These are phyloP conservation scores for Nerophis lumbriciformis DNA, from an alignment of 2,113 vertebrate species.

Conservation along the genomic window DNA sequence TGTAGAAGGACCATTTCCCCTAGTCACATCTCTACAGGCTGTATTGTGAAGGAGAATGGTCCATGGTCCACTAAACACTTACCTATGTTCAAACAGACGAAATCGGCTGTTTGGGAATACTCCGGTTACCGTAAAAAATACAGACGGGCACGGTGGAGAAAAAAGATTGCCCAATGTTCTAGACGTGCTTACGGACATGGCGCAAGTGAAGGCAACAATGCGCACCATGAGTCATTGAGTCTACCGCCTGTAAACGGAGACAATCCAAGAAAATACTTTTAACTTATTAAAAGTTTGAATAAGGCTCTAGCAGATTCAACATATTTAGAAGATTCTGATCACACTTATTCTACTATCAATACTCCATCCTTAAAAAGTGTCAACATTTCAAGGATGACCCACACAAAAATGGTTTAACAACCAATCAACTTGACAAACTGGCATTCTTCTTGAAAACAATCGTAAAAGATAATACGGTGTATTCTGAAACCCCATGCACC, in stretches of 20 bases:
- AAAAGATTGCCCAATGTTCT: too few species aligned
- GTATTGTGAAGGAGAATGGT: too few species aligned
- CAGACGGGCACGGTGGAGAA: too few species aligned
- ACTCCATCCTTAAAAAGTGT: not conserved
- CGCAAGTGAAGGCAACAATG: too few species aligned
- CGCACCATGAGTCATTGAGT: too few species aligned
- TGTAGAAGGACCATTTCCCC: too few species aligned
- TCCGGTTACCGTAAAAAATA: too few species aligned
- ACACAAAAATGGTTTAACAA: not conserved
- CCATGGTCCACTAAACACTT: too few species aligned
- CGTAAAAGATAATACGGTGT: not conserved
- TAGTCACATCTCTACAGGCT: too few species aligned
- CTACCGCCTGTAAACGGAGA: not conserved
- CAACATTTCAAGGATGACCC: not conserved
- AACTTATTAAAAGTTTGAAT: constrained; percentile 7
- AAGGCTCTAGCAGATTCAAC: constrained; percentile 7
- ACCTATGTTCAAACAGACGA: too few species aligned
- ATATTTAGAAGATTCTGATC: not conserved
- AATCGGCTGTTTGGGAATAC: too few species aligned
- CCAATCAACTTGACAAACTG: not conserved
- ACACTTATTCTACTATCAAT: not conserved
- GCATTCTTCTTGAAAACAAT: not conserved
- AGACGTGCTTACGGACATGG: too few species aligned
- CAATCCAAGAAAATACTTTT: constrained; percentile 60
- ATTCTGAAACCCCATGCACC: not conserved